Percentiles rank a stretch among this genome's conserved stretches.
Evolutionary conservation across 2,113 vertebrate species (phyloP).

Genomic region (Cebidichthys violaceus): DNA sequence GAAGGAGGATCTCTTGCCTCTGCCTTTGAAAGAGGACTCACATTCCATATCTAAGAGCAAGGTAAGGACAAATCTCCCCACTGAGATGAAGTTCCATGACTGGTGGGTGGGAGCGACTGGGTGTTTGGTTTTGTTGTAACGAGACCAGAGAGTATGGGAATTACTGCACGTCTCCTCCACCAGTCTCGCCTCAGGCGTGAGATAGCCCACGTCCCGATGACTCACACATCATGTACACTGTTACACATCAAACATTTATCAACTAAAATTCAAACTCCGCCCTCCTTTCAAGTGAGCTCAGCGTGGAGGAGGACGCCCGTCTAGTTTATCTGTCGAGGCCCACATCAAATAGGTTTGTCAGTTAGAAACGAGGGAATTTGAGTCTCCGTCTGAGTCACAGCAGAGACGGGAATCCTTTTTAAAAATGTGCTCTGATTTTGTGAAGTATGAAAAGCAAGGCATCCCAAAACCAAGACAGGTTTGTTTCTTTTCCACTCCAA

Average conservation of each 20-base stretch:
- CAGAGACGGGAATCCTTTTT: constrained; percentile 1
- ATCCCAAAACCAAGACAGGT: background rate
- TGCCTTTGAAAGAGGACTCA: constrained; percentile 91
- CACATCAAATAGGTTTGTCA: constrained; percentile 28
- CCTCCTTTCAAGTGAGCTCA: constrained; percentile 1
- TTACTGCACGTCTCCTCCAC: background rate
- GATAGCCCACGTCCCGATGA: constrained; percentile 46
- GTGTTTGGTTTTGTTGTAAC: background rate
- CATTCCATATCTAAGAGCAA: constrained; percentile 98
- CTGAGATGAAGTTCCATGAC: background rate
- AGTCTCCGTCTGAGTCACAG: constrained; percentile 20
- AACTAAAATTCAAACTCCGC: background rate
- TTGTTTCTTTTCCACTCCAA: background rate
- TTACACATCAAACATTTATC: constrained; percentile 44
- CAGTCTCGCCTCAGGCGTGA: constrained; percentile 21
- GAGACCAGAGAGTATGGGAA: constrained; percentile 38
- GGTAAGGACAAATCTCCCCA: constrained; percentile 78
- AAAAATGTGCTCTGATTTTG: background rate
- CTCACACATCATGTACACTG: constrained; percentile 11
- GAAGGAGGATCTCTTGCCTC: constrained; percentile 90
- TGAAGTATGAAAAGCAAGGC: background rate
- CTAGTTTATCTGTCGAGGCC: constrained; percentile 20
- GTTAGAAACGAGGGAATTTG: constrained; percentile 17
- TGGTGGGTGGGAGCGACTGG: background rate
- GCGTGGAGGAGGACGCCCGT: constrained; percentile 22